Conservation (phyloP, 2,797 vertebrate genomes). For the Sebastes hubbsi region DNA sequence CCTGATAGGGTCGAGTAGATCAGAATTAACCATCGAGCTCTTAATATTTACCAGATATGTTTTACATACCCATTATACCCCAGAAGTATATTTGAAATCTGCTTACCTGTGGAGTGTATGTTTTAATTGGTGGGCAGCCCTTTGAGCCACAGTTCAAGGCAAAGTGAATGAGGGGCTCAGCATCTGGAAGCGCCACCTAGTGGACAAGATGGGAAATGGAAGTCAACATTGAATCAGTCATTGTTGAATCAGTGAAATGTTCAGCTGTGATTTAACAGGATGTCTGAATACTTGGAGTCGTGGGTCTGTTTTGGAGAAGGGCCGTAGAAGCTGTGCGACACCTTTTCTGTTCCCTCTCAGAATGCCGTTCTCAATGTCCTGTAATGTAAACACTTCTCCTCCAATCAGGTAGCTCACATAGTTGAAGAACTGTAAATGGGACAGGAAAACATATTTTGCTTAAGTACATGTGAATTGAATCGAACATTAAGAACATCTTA, state of each 20-base stretch:
- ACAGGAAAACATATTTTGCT: neutral
- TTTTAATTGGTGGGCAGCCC: slow-evolving; percentile 86
- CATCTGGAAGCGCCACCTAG: slow-evolving; percentile 83
- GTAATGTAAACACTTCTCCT: slow-evolving; percentile 85
- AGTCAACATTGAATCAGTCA: neutral
- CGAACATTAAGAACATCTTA: neutral
- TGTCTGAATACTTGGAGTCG: slow-evolving; percentile 75
- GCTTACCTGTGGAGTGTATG: slow-evolving; percentile 81
- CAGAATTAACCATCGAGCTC: neutral
- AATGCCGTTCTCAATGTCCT: slow-evolving; percentile 87
- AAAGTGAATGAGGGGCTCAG: slow-evolving; percentile 86
- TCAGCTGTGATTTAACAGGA: neutral
- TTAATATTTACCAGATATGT: neutral
- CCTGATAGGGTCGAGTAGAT: slow-evolving; percentile 54
- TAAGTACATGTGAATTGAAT: neutral
- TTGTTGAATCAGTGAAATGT: neutral
- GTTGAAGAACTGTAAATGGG: slow-evolving; percentile 81
- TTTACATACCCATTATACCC: neutral
- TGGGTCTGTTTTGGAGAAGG: slow-evolving; percentile 85
- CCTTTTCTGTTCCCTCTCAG: slow-evolving; percentile 86
- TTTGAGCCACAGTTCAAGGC: slow-evolving; percentile 85
- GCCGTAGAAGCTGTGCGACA: slow-evolving; percentile 79
- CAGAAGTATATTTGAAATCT: neutral
- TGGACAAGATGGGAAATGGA: slow-evolving; percentile 30
- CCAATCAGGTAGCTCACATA: slow-evolving; percentile 88